Evolutionary conservation across 2,113 vertebrate species (phyloP), one percentile per base, ranked within the genome.

Genomic region (Stomatorhinus ivindoensis): DNA sequence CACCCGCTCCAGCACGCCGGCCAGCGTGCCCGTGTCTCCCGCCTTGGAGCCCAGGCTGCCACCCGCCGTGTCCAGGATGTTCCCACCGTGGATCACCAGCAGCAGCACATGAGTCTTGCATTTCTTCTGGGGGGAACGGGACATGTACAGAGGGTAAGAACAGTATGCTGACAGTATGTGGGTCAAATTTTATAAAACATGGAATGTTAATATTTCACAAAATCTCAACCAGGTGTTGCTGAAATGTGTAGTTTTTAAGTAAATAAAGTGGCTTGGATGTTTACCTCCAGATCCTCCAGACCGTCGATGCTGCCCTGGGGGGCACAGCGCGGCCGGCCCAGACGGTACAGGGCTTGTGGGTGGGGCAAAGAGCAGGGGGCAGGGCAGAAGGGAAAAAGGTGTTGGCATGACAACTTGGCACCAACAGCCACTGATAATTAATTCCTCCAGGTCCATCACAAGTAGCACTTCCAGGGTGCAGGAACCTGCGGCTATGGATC

Each of bases 51-150:
- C 95, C 0, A 95, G 96, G 93, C 99, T 98, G 5, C 96, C 96
- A 0, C 95, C 95, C 1, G 95, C 97, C 0, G 96, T 93, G 91
- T 99, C 98, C 93, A 99, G 92, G 93, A 99, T 96, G 92, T 96
- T 99, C 0, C 98, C 98, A 0, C 98, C 98, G 0, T 99, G 98
- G 2, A 99, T 96, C 88, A 98, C 96, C 35, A 99, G 95, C 92
- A 99, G 95, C 90, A 99, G 95, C 65, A 99, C 97, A 0, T 97
- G 97, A 0, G 97, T 98, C 93, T 97, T 97, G 93, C 98, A 99
- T 91, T 95, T 97, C 73, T 92, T 96, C 92, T 96, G 94, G 76
- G 87, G 82, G 90, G 89, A n/a, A n/a, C n/a, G 44, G 51, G 42
- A 87, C 24, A 73, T 1, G 0, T 6, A 58, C 87, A 80, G n/a